Base-by-base conservation (phyloP, 2,113 vertebrate species). In the Hoplias malabaricus region DNA sequence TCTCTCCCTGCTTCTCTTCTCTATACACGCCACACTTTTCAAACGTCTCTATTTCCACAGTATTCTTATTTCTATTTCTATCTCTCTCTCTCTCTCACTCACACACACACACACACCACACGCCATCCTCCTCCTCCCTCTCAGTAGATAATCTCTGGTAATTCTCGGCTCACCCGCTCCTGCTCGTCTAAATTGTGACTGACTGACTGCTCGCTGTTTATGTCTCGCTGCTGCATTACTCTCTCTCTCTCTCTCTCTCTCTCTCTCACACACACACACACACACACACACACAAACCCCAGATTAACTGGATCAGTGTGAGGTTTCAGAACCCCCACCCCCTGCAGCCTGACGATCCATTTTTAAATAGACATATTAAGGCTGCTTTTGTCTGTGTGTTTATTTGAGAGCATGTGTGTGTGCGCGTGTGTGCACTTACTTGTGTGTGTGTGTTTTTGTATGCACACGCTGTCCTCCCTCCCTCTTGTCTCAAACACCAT, bases 241-340 rank as follows among this genome's bases (percentile, higher is more conserved):
- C 77, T 59, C 78, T 50, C 63, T 12, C 65, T 9, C 57, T 50
- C 63, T 12, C 65, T 9, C 57, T 16, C 75, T 48, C 38, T 33
- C 72, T 36, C 38, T 43, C 75, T 65, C 77, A 67, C 78, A 68
- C 56, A 23, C 65, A 23, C 57, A 23, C 63, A 48, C 31, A 48
- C 71, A 43, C 59, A 56, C 46, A 84, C 82, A 53, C 68, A 70
- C 68, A 38, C 31, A 54, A 29, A 54, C 46, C 43, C 54, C 33
- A 89, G 89, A 91, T 90, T 91, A 91, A 88, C 84, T 31, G 67
- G 88, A 92, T 92, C 90, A 87, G 86, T 88, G 87, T 90, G 79
- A 68, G 81, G 82, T 90, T 90, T 92, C 88, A 84, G 84, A 73
- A 89, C 87, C 70, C 83, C 73, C 84, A n/a, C 59, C 73, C 84